Conservation (phyloP, 2,888 invertebrate species). For the Epistrophe grossulariae region DNA sequence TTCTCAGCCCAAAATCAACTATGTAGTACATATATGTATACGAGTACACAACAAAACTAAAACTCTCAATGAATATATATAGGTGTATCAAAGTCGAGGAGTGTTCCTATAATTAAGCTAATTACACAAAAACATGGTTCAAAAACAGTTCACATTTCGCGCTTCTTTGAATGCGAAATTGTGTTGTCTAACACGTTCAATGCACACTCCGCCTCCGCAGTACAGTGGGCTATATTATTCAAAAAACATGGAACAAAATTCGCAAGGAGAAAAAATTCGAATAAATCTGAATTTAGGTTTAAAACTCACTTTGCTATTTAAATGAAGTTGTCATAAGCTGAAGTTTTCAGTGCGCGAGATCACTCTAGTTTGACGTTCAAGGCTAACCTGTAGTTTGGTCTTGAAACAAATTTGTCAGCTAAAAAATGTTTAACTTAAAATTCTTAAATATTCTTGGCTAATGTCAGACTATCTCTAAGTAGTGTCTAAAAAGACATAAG, state of each 20-base stretch:
- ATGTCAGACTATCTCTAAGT: too few relatives aligned
- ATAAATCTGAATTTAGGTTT: neutral
- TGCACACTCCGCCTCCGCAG: neutral
- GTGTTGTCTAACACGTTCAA: slow-evolving; percentile 25
- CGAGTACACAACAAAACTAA: too few relatives aligned
- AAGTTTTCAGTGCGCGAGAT: too few relatives aligned
- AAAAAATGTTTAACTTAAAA: too few relatives aligned
- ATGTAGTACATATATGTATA: neutral
- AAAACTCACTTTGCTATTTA: too few relatives aligned
- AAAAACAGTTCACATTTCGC: slow-evolving; percentile 58
- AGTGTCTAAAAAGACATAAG: too few relatives aligned
- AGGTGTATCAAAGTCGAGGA: neutral
- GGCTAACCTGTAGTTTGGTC: too few relatives aligned
- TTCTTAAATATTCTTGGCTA: too few relatives aligned
- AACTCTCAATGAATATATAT: neutral
- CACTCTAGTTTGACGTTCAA: too few relatives aligned
- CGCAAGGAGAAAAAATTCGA: neutral
- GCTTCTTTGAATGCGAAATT: slow-evolving; percentile 53
- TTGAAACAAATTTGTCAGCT: too few relatives aligned
- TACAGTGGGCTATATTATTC: neutral
- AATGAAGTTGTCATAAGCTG: too few relatives aligned
- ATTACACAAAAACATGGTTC: slow-evolving; percentile 58
- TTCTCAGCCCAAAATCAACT: slow-evolving; percentile 10
- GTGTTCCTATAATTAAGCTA: slow-evolving; percentile 61
- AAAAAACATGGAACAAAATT: neutral